Conservation (phyloP, 1,140 invertebrate species). For the Pachyrhynchus sulphureomaculatus region DNA sequence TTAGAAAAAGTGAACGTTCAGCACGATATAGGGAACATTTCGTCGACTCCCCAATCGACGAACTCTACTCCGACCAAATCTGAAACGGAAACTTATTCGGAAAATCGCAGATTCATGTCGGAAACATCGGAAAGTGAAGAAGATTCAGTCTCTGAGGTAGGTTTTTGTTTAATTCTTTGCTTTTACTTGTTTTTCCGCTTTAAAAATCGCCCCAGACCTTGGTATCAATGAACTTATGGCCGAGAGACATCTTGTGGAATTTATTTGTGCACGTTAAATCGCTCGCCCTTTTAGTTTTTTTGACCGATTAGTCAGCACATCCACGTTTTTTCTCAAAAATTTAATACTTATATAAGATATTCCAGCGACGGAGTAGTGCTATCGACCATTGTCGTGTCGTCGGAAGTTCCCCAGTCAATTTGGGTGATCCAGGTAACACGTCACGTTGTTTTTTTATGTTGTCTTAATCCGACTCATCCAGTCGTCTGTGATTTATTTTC, state of each 20-base stretch:
- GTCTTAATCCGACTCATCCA: constrained; percentile 26
- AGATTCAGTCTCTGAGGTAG: constrained; percentile 89
- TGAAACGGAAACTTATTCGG: constrained; percentile 75
- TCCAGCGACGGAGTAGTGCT: neutral
- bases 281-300: constrained; percentile 34
- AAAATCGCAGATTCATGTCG: constrained; percentile 80
- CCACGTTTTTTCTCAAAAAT: constrained; percentile 2
- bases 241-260: constrained; percentile 52
- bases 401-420: constrained; percentile 25
- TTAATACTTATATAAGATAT: constrained; percentile 27
- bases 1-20: constrained; percentile 66
- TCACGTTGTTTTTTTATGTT: constrained; percentile 29
- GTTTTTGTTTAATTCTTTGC: constrained; percentile 29
- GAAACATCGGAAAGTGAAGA: constrained; percentile 90
- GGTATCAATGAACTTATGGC: constrained; percentile 51
- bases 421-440: constrained; percentile 27
- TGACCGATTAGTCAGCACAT: neutral
- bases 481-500: neutral
- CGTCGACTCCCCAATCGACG: constrained; percentile 63
- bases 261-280: constrained; percentile 36
- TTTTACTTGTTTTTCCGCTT: constrained; percentile 1
- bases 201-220: constrained; percentile 38
- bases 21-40: constrained; percentile 59
- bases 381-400: constrained; percentile 20
- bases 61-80: constrained; percentile 71